Conservation (phyloP, 2,888 invertebrate genomes). For the Calliphora vomitoria region DNA sequence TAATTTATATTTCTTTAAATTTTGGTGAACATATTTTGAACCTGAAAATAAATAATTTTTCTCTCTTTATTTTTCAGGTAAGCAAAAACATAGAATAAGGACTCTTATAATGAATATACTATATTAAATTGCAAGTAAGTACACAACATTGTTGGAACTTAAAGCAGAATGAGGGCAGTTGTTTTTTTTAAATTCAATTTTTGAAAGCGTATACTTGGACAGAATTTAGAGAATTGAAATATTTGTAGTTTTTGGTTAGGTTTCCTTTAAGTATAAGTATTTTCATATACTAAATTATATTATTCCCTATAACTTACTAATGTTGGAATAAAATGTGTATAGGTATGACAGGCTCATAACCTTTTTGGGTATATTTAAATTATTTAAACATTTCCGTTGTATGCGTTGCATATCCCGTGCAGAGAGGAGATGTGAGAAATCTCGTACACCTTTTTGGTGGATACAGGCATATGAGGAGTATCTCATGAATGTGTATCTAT, state of each 20-base stretch:
- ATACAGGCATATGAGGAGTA: not conserved
- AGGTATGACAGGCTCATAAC: not conserved
- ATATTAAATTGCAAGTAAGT: not conserved
- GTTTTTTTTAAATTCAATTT: no score
- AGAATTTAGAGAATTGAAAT: no score
- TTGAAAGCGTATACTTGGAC: no score
- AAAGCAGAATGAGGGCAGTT: no score
- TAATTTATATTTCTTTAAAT: no score
- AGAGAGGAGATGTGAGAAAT: constrained; percentile 19
- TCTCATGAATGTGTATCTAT: not conserved
- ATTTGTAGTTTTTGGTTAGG: no score
- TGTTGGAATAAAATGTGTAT: not conserved
- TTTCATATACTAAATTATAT: no score
- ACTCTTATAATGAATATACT: not conserved
- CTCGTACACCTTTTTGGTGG: constrained; percentile 1
- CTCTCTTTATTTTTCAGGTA: not conserved
- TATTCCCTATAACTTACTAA: not conserved
- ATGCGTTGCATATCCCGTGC: constrained; percentile 2
- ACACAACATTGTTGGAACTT: not conserved
- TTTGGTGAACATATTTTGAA: no score
- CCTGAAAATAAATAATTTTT: not conserved
- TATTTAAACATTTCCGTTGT: constrained; percentile 43
- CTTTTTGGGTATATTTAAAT: constrained; percentile 19
- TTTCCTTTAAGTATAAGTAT: not conserved
- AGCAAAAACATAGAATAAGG: not conserved